Evolutionary conservation across 2,113 vertebrate genomes (phyloP).

Genomic region (Bos javanicus): DNA sequence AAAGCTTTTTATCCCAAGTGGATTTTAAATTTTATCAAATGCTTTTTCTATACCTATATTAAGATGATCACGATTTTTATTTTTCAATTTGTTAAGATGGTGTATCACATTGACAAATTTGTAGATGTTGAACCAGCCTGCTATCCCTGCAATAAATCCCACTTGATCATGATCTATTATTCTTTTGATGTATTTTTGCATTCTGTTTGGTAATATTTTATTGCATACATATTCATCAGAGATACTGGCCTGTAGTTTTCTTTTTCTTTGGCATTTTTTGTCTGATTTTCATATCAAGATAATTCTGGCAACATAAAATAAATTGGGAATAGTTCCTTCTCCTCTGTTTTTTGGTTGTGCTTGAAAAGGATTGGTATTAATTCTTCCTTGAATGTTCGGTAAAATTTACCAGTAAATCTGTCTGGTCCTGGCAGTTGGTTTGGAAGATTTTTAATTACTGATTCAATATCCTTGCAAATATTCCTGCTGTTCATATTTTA

Average conservation of each 20-base stretch:
- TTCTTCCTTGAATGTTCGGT: not conserved
- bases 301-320: not conserved
- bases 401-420: not conserved
- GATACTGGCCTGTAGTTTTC: not conserved
- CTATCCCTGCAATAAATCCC: not conserved
- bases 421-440: not conserved
- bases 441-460: not conserved
- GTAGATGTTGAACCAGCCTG: not conserved
- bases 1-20: not conserved
- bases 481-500: not conserved
- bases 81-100: not conserved
- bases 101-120: not conserved
- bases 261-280: not conserved
- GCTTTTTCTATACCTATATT: not conserved
- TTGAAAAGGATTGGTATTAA: not conserved
- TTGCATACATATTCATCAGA: not conserved
- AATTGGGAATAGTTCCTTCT: not conserved
- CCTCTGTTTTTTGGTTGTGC: not conserved
- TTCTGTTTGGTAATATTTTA: not conserved
- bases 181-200: not conserved
- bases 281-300: not conserved
- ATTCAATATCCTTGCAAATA: not conserved
- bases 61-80: not conserved
- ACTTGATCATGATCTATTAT: not conserved
- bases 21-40: not conserved